Evolutionary conservation across 2,797 vertebrate genomes (phyloP).

Genomic region (Parauchenoglanis ngamensis): DNA sequence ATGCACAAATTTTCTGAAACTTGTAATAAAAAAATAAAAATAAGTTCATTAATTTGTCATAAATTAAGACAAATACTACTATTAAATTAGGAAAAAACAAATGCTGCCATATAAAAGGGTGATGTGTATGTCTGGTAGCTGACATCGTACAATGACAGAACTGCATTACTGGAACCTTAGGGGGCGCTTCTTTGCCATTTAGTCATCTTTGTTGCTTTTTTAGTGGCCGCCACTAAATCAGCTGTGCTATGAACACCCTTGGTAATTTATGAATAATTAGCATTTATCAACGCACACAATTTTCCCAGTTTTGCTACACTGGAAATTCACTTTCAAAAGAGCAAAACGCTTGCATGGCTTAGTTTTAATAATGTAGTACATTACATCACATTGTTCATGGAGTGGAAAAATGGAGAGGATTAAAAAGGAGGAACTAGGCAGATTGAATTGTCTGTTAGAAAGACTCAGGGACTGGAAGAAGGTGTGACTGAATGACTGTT

Average conservation of each 20-base stretch:
- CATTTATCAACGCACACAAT: not conserved
- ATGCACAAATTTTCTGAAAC: not conserved
- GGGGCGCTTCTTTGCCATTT: not conserved
- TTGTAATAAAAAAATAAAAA: not conserved
- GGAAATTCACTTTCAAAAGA: not conserved
- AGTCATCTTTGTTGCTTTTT: not conserved
- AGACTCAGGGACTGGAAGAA: constrained; percentile 10
- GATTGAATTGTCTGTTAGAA: constrained; percentile 5
- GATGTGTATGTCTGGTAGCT: not conserved
- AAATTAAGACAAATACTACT: not conserved
- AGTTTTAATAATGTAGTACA: not conserved
- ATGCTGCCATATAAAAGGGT: not conserved
- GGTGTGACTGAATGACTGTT: constrained; percentile 25
- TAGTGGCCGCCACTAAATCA: not conserved
- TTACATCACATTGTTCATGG: not conserved
- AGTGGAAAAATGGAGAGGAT: not conserved
- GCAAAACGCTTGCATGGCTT: not conserved
- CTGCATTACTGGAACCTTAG: not conserved
- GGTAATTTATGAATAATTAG: not conserved
- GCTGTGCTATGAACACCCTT: not conserved
- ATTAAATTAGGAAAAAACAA: not conserved
- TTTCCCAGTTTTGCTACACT: not conserved
- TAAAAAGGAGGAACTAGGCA: constrained; percentile 4
- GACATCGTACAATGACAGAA: not conserved
- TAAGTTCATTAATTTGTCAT: not conserved